Conservation (phyloP, 2,797 vertebrate species). For the Molossus alvarezi region DNA sequence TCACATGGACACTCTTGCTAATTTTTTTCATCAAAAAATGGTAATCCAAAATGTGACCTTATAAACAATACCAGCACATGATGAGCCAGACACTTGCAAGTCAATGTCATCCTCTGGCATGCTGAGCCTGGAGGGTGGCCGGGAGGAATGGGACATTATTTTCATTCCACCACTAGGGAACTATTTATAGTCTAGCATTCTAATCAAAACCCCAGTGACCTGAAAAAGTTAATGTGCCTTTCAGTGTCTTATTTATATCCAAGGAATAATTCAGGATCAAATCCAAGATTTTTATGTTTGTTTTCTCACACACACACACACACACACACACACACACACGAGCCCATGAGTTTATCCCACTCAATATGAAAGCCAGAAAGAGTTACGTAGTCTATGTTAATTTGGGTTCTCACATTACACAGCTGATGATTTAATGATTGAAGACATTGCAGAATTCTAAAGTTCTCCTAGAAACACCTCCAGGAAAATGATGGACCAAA, state of each 20-base stretch:
- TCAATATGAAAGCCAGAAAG: constrained; percentile 42
- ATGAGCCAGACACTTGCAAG: constrained; percentile 39
- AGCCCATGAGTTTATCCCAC: neutral
- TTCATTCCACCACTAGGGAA: neutral
- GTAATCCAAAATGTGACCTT: constrained; percentile 74
- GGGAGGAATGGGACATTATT: constrained; percentile 2
- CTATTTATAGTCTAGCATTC: constrained; percentile 68
- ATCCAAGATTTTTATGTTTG: constrained; percentile 17
- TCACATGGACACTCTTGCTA: constrained; percentile 10
- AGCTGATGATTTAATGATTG: neutral
- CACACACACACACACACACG: neutral
- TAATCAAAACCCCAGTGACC: constrained; percentile 72
- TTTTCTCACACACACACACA: neutral
- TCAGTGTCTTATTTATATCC: constrained; percentile 63
- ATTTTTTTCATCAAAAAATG: constrained; percentile 54
- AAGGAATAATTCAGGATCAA: constrained; percentile 64
- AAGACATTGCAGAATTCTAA: neutral
- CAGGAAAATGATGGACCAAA: constrained; percentile 38
- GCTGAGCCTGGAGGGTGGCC: neutral
- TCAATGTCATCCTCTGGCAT: constrained; percentile 9
- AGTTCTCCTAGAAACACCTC: constrained; percentile 10
- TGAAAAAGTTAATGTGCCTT: constrained; percentile 57
- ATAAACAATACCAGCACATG: constrained; percentile 43
- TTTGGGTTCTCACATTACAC: constrained; percentile 11
- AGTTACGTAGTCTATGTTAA: neutral